phyloP scores from a whole-genome alignment of 2,797 vertebrate species.

The Myotis vivesi region DNA sequence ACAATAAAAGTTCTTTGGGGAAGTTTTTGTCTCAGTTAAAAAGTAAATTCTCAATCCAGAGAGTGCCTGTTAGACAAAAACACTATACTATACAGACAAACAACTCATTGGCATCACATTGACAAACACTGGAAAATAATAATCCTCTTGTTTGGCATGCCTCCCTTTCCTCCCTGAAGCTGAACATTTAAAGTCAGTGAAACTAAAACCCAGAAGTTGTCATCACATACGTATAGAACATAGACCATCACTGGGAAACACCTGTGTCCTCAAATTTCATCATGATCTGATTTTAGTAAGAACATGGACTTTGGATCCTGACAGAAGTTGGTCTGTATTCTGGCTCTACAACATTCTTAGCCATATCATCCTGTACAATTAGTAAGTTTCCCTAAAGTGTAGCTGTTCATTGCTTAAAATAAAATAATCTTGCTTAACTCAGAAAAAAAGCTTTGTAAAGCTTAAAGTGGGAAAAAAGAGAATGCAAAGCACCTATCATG shows the following conservation, averaged over 20 bases:
- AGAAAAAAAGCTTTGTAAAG: background rate
- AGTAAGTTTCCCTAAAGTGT: background rate
- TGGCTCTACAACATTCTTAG: background rate
- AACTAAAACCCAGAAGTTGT: background rate
- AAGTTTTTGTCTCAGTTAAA: slow-evolving; percentile 44
- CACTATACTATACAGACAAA: slow-evolving; percentile 24
- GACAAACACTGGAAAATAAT: slow-evolving; percentile 44
- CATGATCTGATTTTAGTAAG: background rate
- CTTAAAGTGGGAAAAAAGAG: background rate
- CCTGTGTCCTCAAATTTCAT: background rate
- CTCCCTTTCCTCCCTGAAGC: slow-evolving; percentile 27
- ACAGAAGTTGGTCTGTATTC: background rate
- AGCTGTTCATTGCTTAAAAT: background rate
- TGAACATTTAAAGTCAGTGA: background rate
- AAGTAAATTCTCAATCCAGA: slow-evolving; percentile 56
- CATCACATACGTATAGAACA: slow-evolving; percentile 26
- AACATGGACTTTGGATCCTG: background rate
- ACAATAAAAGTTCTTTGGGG: slow-evolving; percentile 18
- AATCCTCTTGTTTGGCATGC: background rate
- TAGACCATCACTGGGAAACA: slow-evolving; percentile 4
- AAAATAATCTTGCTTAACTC: slow-evolving; percentile 33
- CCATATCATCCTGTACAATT: background rate
- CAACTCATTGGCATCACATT: background rate
- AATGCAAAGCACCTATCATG: background rate
- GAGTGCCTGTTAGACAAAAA: background rate